phyloP scores from a whole-genome alignment of 2,797 vertebrate genomes.

The Sternotherus odoratus region DNA sequence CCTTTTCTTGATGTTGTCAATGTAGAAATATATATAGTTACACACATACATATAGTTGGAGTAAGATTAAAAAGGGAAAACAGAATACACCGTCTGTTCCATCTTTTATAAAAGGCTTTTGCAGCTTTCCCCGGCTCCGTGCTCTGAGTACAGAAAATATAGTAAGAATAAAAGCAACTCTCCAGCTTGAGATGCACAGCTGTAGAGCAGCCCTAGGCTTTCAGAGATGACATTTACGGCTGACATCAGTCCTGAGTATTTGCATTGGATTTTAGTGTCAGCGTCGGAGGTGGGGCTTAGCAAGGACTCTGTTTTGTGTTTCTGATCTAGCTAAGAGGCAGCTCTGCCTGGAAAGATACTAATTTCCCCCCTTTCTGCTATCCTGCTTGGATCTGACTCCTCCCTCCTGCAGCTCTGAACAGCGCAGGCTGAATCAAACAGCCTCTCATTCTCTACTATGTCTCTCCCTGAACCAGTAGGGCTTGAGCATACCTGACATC shows the following conservation, averaged over 20 bases:
- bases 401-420: slow-evolving; percentile 81
- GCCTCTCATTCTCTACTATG: slow-evolving; percentile 35
- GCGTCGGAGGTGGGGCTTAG: slow-evolving; percentile 63
- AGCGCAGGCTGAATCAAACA: slow-evolving; percentile 69
- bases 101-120: not conserved
- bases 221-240: slow-evolving; percentile 24
- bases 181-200: not conserved
- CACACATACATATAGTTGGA: not conserved
- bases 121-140: not conserved
- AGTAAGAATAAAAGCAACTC: not conserved
- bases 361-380: slow-evolving; percentile 43
- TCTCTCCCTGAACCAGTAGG: slow-evolving; percentile 44
- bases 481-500: slow-evolving; percentile 31
- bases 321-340: slow-evolving; percentile 16
- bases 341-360: not conserved
- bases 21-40: fast-evolving
- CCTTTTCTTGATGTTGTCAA: not conserved
- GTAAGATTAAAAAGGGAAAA: not conserved
- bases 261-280: slow-evolving; percentile 45
- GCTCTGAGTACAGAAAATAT: not conserved
- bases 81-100: not conserved
- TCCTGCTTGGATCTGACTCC: slow-evolving; percentile 75
- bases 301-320: slow-evolving; percentile 29
- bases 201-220: not conserved
- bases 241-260: slow-evolving; percentile 43